phyloP scores from a whole-genome alignment of 2,888 invertebrate genomes.

The Luperina nickerlii region DNA sequence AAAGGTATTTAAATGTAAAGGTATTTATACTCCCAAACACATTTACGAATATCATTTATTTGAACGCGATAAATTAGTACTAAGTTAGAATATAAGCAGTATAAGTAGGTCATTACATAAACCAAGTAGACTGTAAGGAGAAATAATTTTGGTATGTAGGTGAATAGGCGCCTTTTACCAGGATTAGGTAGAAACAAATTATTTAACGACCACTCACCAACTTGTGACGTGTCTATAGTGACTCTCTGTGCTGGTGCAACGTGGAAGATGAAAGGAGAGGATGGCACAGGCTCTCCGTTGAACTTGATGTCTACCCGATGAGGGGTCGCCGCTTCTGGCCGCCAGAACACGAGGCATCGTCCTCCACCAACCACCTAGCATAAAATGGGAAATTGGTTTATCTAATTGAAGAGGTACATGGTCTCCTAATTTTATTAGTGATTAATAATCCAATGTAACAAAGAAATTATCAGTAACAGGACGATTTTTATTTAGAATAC shows the following conservation, averaged over 20 bases:
- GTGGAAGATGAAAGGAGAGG: conserved; percentile 97
- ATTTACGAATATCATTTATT: not conserved
- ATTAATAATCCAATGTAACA: not conserved
- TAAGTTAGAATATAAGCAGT: no score
- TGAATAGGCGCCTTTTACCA: not conserved
- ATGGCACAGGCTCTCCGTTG: conserved; percentile 97
- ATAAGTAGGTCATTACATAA: not conserved
- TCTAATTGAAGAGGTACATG: not conserved
- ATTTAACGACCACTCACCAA: conserved; percentile 76
- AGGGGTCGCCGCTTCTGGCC: conserved; percentile 97
- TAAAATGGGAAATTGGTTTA: not conserved
- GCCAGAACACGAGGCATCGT: conserved; percentile 97
- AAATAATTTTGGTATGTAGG: not conserved
- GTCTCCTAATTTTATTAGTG: not conserved
- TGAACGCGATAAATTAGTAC: not conserved
- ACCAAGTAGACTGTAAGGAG: not conserved
- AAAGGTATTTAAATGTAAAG: not conserved
- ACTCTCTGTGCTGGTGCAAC: conserved; percentile 87
- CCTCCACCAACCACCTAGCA: conserved; percentile 97
- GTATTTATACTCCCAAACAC: not conserved
- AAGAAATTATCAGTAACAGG: not conserved
- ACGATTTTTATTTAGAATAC: not conserved
- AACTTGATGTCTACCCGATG: conserved; percentile 99
- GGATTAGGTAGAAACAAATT: not conserved
- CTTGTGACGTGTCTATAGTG: conserved; percentile 86